A percentile compares a stretch with the other conserved stretches of the same genome.
Evolutionary conservation across 2,113 vertebrate species (phyloP).

Genomic region (Microtus oregoni): DNA sequence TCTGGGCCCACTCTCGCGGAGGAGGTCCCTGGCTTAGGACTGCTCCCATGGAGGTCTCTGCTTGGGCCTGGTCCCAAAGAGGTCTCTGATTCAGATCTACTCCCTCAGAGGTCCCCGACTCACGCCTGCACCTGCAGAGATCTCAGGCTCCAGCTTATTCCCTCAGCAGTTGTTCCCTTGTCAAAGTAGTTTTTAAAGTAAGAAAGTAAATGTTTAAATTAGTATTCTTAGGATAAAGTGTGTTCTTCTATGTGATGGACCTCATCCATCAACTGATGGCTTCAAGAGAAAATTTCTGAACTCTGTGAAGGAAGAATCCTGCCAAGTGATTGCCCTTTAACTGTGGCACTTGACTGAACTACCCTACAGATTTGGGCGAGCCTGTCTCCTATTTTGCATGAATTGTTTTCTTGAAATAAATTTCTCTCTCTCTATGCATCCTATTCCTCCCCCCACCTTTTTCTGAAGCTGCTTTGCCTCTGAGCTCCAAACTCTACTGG

Average conservation of each 20-base stretch:
- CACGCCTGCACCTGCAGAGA: rapidly evolving
- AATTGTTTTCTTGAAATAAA: background rate
- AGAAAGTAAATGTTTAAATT: background rate
- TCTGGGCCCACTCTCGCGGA: no score
- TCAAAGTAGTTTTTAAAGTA: constrained; percentile 29
- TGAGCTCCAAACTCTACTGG: background rate
- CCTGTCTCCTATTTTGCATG: background rate
- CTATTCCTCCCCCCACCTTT: background rate
- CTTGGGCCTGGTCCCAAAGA: no score
- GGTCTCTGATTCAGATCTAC: no score
- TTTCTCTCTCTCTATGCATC: background rate
- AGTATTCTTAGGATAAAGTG: background rate
- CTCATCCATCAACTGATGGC: background rate
- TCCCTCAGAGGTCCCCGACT: no score
- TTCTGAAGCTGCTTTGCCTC: background rate
- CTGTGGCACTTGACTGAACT: background rate
- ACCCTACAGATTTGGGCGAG: background rate
- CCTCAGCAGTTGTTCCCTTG: no score
- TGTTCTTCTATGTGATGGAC: background rate
- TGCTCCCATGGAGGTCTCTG: no score
- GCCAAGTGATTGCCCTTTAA: background rate
- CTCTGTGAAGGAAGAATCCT: background rate
- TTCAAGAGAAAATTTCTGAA: background rate
- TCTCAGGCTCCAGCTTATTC: no score
- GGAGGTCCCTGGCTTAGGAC: no score